A percentile compares a stretch with the other conserved stretches of the same genome.
phyloP scores from a whole-genome alignment of 2,113 vertebrate genomes.

The Smithornis capensis region DNA sequence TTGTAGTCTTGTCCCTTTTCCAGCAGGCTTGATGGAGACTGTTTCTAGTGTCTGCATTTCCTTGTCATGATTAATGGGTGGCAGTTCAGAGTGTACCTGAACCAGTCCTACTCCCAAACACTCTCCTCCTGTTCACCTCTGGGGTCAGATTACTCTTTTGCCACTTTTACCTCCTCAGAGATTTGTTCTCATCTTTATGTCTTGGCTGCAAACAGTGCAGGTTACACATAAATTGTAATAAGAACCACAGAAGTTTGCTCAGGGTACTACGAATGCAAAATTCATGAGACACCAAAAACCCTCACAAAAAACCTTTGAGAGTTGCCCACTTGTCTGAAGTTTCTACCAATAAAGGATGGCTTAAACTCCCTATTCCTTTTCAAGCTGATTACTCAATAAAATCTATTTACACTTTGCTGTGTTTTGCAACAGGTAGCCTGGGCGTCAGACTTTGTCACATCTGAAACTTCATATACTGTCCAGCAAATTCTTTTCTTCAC shows the following conservation, averaged over 20 bases:
- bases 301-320: background rate
- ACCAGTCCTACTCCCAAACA: background rate
- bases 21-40: background rate
- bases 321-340: background rate
- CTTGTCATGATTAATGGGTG: background rate
- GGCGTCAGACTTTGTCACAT: background rate
- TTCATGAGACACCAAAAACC: background rate
- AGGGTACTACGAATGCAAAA: background rate
- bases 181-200: background rate
- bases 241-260: background rate
- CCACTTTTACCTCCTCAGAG: background rate
- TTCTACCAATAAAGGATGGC: background rate
- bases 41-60: background rate
- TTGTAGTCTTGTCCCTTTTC: background rate
- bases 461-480: background rate
- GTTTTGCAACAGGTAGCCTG: background rate
- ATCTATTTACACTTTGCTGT: conserved; percentile 1
- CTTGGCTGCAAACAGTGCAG: background rate
- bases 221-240: conserved; percentile 12
- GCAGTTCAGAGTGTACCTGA: background rate
- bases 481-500: background rate
- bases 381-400: background rate
- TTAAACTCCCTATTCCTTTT: background rate
- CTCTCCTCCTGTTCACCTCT: background rate
- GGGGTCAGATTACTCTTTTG: background rate